Base-by-base conservation (phyloP, 2,797 vertebrate genomes). In the Streptopelia turtur region DNA sequence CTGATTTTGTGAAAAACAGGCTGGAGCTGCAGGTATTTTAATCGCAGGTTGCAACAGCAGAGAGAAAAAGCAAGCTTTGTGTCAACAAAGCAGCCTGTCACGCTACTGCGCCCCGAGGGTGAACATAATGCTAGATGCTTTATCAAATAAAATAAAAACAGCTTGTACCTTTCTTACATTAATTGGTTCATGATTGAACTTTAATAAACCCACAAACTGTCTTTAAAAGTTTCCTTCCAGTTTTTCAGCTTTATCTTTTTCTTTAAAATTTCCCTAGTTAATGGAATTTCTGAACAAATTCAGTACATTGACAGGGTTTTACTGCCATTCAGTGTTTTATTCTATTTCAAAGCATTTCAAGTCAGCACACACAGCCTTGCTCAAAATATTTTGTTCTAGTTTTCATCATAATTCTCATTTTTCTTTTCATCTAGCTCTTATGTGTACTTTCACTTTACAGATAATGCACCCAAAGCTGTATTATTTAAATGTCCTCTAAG, bases 131-230 rank as follows among this genome's bases (percentile, higher is more conserved):
- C 72, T 75, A 57, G 71, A 78, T 74, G 50, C 23, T 94, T 88
- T 87, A 91, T 75, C 79, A 91, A 94, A 91, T 63, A 4, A 79
- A 92, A 95, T 83, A 84, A 88, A 84, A 93, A 20, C 77, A 95
- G 92, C 61, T 94, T 78, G 70, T 83, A 95, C 61, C 65, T 93
- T 93, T 82, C 90, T 63, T 75, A 89, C 33, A 9, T 96, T 96
- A 96, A 92, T 92, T 92, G 69, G 65, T 47, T 95, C 81, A 35
- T 69, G 81, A 95, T 3, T 92, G 83, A 93, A 71, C 83, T 89
- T 93, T 74, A 94, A 92, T 92, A 95, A 93, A 91, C 57, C 43
- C 43, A 57, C 45, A 60, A 80, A 71, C 27, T 49, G 27, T 35
- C 81, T 86, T 93, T 53, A 79, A 74, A 91, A 85, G 43, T 82